Evolutionary conservation across 64 coral and sea anemone species (phyloP), one percentile per base, ranked within the genome.

Genomic region (Acropora tenuis): DNA sequence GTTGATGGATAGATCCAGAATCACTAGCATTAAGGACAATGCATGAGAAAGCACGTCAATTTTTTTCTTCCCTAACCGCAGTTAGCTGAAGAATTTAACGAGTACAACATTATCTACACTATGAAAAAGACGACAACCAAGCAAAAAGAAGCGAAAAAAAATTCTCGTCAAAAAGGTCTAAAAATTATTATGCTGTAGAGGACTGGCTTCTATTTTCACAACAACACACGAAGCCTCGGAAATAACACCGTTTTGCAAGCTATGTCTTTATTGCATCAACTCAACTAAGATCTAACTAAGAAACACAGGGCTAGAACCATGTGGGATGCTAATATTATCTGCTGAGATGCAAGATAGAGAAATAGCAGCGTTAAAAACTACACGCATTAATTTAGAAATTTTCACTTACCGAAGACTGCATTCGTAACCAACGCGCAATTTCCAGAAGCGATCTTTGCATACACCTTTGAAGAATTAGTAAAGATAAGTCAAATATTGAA

Each of bases 371-470:
- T 30, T 30, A 0, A 30, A 30, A 30, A 55, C 52, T 9, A 55
- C 4, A 55, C 52, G 52, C 42, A 1, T 9, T 11, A 76, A 76
- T 41, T 59, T 5, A 61, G 15, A 11, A 80, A 80, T 8, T 3
- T 41, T 60, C 55, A 59, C 80, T 67, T 11, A 67, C 80, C 80
- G 80, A 41, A 83, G 43, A 43, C 59, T 61, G 79, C 79, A 43
- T 43, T 44, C 30, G 67, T 12, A 43, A 83, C 41, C 11, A 8
- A n/a, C 57, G 12, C n/a, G 67, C 16, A 75, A 42, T 10, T 42
- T 11, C 53, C 20, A 66, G 6, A 78, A 3, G 52, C 75, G 75
- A 78, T 66, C 57, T 41, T 13, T 18, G 58, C 11, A 60, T 1
- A 85, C 61, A 47, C 68, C 68, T 63, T 63, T 55, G 10, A 5